These are phyloP conservation scores for Orthosia incerta DNA, from an alignment of 2,888 invertebrate genomes.

Conservation along the genomic window DNA sequence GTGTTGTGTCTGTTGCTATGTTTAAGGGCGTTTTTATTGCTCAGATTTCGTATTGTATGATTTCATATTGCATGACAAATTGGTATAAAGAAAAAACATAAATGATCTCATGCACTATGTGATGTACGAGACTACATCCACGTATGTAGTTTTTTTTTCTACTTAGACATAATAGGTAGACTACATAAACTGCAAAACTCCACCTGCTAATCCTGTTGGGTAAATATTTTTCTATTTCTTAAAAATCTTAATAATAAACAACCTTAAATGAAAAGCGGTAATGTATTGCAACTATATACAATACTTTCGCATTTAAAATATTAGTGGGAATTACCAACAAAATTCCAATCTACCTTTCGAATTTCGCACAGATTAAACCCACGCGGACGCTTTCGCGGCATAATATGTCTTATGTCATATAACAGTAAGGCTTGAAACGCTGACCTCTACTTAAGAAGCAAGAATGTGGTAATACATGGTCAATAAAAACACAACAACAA, in stretches of 20 bases:
- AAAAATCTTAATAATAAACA: too few species aligned
- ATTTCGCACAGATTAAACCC: not conserved
- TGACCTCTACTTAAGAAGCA: constrained; percentile 31
- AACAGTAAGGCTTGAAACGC: constrained; percentile 14
- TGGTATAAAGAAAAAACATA: constrained; percentile 7
- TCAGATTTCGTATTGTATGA: not conserved
- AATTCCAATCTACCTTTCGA: constrained; percentile 26
- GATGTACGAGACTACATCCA: not conserved
- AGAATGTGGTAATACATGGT: constrained; percentile 41
- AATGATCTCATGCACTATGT: constrained; percentile 8
- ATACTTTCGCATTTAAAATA: constrained; percentile 2
- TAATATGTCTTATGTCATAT: constrained; percentile 24
- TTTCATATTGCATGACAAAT: constrained; percentile 4
- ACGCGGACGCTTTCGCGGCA: constrained; percentile 13
- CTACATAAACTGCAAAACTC: not conserved
- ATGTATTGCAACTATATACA: not conserved
- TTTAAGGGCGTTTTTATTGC: not conserved
- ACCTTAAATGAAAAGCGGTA: not conserved
- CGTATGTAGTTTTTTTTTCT: not conserved
- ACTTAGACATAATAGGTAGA: not conserved
- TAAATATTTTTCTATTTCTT: too few species aligned
- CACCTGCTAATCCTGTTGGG: too few species aligned
- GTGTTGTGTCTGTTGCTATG: too few species aligned
- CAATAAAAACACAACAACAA: constrained; percentile 29
- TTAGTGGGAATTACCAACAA: constrained; percentile 9